Conservation (phyloP, 2,888 invertebrate genomes). For the Drosophila barbarae region DNA sequence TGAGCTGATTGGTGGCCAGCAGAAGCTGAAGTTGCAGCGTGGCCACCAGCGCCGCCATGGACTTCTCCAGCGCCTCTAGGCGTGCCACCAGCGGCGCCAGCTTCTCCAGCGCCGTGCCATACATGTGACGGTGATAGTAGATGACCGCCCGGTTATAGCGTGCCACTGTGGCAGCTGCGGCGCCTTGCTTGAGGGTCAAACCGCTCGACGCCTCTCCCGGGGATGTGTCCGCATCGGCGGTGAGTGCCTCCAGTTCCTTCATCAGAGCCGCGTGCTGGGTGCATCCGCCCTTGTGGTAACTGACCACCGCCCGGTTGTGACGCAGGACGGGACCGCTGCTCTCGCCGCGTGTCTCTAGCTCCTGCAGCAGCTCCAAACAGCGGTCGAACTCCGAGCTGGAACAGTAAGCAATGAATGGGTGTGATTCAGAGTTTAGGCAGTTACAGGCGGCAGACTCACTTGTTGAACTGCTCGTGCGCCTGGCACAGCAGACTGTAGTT, state of each 20-base stretch:
- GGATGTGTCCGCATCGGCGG: slow-evolving; percentile 45
- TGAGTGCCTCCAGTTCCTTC: slow-evolving; percentile 82
- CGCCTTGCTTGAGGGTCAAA: slow-evolving; percentile 53
- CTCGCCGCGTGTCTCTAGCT: slow-evolving; percentile 72
- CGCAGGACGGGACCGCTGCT: slow-evolving; percentile 67
- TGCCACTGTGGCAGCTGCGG: slow-evolving; percentile 62
- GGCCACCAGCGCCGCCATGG: slow-evolving; percentile 71
- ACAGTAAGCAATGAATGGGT: slow-evolving; percentile 2
- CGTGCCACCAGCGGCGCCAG: slow-evolving; percentile 70
- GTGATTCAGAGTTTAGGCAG: background rate
- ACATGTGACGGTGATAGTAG: slow-evolving; percentile 78
- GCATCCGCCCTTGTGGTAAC: slow-evolving; percentile 88
- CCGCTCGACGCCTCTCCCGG: slow-evolving; percentile 21
- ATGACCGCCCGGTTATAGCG: slow-evolving; percentile 78
- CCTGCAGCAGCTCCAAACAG: slow-evolving; percentile 72
- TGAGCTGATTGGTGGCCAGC: slow-evolving; percentile 77
- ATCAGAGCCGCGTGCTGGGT: slow-evolving; percentile 87
- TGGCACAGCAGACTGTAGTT: slow-evolving; percentile 76
- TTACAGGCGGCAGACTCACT: slow-evolving; percentile 50
- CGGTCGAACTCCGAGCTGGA: slow-evolving; percentile 71
- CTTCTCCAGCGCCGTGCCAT: slow-evolving; percentile 75
- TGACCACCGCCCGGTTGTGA: slow-evolving; percentile 91
- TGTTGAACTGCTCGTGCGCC: slow-evolving; percentile 77
- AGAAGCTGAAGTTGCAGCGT: slow-evolving; percentile 76
- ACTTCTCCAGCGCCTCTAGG: slow-evolving; percentile 74